These are phyloP conservation scores for Heliconius cydno DNA, from an alignment of 2,888 invertebrate species.

Conservation along the genomic window DNA sequence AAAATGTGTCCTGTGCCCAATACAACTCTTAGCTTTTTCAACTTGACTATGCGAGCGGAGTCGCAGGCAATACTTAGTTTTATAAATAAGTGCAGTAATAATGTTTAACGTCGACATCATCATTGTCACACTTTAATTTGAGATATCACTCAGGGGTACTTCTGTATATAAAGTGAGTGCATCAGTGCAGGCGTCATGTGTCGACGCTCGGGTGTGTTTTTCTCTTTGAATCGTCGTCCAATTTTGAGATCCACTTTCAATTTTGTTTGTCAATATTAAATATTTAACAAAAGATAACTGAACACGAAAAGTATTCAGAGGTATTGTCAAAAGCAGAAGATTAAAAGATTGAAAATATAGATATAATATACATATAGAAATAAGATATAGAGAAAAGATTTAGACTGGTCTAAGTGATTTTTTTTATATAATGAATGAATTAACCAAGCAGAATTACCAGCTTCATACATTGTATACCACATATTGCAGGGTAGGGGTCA, in stretches of 20 bases:
- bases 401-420: no score
- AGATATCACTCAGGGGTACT: conserved; percentile 4
- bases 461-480: no score
- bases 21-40: not conserved
- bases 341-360: not conserved
- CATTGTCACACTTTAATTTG: not conserved
- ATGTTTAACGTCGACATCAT: not conserved
- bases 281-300: not conserved
- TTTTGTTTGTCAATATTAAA: not conserved
- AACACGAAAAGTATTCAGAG: not conserved
- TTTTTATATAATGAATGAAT: no score
- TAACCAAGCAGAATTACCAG: no score
- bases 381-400: no score
- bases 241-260: conserved; percentile 8
- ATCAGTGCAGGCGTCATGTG: not conserved
- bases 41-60: not conserved
- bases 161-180: not conserved
- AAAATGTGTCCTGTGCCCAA: not conserved
- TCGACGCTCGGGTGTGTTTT: not conserved
- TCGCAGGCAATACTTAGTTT: not conserved
- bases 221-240: not conserved
- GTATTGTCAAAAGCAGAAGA: not conserved
- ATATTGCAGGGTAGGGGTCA: not conserved
- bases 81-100: not conserved
- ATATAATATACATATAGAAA: not conserved